Percentiles rank a stretch among this genome's conserved stretches.
phyloP scores from a whole-genome alignment of 2,797 vertebrate genomes.

The Sebastes minor region DNA sequence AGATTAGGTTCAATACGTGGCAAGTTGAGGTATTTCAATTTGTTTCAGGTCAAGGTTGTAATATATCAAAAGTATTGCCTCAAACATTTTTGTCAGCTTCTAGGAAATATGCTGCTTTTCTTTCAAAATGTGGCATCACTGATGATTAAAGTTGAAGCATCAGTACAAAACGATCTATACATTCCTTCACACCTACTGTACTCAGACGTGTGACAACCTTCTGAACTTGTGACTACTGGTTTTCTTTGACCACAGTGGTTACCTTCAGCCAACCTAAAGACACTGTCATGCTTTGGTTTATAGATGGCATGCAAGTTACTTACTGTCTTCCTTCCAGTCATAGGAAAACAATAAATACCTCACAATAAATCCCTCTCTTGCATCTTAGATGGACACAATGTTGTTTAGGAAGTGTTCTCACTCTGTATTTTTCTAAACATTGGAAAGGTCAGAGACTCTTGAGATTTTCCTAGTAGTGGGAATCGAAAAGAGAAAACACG shows the following conservation, averaged over 20 bases:
- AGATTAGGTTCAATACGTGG: neutral
- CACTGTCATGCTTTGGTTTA: neutral
- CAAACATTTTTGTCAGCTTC: slow-evolving; percentile 13
- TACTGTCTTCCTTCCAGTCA: neutral
- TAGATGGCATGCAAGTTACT: neutral
- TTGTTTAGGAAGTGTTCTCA: slow-evolving; percentile 19
- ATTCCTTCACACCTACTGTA: slow-evolving; percentile 49
- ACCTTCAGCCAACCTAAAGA: neutral
- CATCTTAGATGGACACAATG: neutral
- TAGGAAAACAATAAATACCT: neutral
- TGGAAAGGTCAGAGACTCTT: slow-evolving; percentile 34
- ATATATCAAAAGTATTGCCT: slow-evolving; percentile 4
- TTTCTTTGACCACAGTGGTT: neutral
- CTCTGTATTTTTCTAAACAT: slow-evolving; percentile 18
- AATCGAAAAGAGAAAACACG: slow-evolving; percentile 49
- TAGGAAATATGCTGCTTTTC: slow-evolving; percentile 28
- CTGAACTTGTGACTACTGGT: slow-evolving; percentile 20
- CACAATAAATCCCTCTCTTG: slow-evolving; percentile 14
- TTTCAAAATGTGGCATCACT: slow-evolving; percentile 9
- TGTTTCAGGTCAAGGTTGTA: slow-evolving; percentile 23
- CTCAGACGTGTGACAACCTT: neutral
- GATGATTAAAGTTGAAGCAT: slow-evolving; percentile 23
- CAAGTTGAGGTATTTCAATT: slow-evolving; percentile 22
- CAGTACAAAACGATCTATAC: neutral
- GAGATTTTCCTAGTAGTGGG: slow-evolving; percentile 37